phyloP scores from a whole-genome alignment of 1,140 invertebrate genomes.

The Chlorops oryzae region DNA sequence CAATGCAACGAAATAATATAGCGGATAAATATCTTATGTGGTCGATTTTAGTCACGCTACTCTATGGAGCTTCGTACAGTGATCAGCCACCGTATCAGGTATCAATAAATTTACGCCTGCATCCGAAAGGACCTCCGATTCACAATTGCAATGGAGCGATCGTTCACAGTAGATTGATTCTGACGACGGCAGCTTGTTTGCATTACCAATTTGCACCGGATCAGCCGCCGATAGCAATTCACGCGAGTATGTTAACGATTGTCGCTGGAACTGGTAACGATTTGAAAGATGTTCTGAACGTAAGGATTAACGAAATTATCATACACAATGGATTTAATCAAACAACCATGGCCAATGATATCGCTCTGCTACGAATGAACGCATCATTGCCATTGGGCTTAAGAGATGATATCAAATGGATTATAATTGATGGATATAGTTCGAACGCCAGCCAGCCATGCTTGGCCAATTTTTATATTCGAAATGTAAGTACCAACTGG shows the following conservation, averaged over 20 bases:
- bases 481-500: conserved; percentile 6
- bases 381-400: conserved; percentile 9
- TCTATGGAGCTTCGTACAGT: neutral
- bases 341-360: conserved; percentile 15
- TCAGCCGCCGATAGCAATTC: neutral
- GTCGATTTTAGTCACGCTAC: neutral
- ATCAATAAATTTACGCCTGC: conserved; percentile 6
- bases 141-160: conserved; percentile 13
- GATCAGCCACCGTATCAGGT: conserved; percentile 15
- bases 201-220: neutral
- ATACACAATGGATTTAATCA: conserved; percentile 7
- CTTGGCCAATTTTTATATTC: conserved; percentile 10
- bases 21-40: conserved; percentile 1
- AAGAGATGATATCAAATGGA: conserved; percentile 14
- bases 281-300: neutral
- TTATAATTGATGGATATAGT: conserved; percentile 12
- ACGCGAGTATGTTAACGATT: neutral
- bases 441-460: conserved; percentile 1
- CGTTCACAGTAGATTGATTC: conserved; percentile 10
- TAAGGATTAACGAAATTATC: conserved; percentile 4
- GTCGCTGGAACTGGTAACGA: neutral
- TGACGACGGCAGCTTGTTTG: conserved; percentile 11
- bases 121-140: conserved; percentile 7
- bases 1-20: conserved; percentile 1
- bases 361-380: conserved; percentile 11